Evolutionary conservation across 2,113 vertebrate genomes (phyloP), one percentile per base, ranked within the genome.

Genomic region (Lonchura striata): DNA sequence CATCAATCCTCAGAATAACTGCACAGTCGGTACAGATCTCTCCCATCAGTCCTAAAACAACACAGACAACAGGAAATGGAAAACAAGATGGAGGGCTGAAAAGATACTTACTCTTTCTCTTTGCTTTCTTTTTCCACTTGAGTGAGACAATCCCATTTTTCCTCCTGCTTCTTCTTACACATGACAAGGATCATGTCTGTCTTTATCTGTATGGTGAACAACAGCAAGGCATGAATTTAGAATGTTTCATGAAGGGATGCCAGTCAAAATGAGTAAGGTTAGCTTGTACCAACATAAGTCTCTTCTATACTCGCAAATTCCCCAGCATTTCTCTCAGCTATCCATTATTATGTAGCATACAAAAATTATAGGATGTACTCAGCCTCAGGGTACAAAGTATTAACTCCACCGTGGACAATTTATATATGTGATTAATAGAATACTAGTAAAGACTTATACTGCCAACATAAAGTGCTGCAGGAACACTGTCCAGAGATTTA

Each of bases 71-170:
- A n/a, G 41, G n/a, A 86, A 88, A 52, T 3, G 14, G 41, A 77
- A 69, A 63, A 80, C 4, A 2, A 69, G 46, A 53, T 7, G 18
- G 28, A 63, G 33, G 17, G 17, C 3, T 71, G 44, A 57, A 90
- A 71, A 52, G 20, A 86, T 47, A 98, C 99, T 98, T 95, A 99
- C 99, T 99, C 99, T 96, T 99, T 99, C 39, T 99, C 99, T 97
- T 99, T 99, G 23, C 98, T 98, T 90, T 98, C 98, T 92, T 99
- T 99, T 83, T 99, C 99, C 92, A 99, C 98, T 86, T 99, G 98
- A 82, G 99, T 99, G 81, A 99, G 97, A 91, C 98, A 99, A 8
- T 99, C 99, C 99, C 99, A 99, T 91, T 98, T 98, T 91, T 99
- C 98, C 80, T 98, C 96, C 3, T 95, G 86, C 94, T 98, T 98